phyloP scores from a whole-genome alignment of 2,113 vertebrate genomes.

The Glaucomys volans region DNA sequence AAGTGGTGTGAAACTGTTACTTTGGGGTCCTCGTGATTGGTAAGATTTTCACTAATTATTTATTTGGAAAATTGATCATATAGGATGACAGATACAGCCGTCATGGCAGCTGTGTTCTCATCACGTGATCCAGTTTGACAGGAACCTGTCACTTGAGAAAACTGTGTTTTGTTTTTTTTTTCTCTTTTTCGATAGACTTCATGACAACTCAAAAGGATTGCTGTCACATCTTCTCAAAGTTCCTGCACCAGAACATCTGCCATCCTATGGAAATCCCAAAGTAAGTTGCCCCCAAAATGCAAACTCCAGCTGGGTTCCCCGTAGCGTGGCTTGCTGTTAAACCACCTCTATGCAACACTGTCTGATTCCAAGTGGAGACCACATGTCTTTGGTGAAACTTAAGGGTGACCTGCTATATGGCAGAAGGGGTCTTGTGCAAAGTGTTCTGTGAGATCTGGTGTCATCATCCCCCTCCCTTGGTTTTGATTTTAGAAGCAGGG shows the following conservation, averaged over 20 bases:
- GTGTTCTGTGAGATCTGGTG: background rate
- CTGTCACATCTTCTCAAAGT: conserved; percentile 91
- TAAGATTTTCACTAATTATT: background rate
- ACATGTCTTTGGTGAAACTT: accelerated
- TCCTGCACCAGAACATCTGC: conserved; percentile 88
- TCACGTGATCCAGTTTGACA: background rate
- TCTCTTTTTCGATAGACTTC: conserved; percentile 85
- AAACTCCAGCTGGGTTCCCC: background rate
- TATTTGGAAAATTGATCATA: accelerated
- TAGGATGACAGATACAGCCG: background rate
- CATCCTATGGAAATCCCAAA: conserved; percentile 92
- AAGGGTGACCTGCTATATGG: background rate
- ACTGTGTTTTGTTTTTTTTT: background rate
- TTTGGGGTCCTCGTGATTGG: no score
- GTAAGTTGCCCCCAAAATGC: conserved; percentile 81
- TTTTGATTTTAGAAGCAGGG: background rate
- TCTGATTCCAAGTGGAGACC: background rate
- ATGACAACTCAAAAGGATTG: conserved; percentile 95
- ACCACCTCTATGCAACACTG: accelerated
- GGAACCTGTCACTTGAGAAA: background rate
- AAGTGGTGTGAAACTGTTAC: background rate
- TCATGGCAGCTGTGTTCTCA: background rate
- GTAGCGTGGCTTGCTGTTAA: no score
- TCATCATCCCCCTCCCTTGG: background rate
- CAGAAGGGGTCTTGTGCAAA: no score